Evolutionary conservation across 2,797 vertebrate species (phyloP), one percentile per base, ranked within the genome.

Genomic region (Brachymystax lenok): DNA sequence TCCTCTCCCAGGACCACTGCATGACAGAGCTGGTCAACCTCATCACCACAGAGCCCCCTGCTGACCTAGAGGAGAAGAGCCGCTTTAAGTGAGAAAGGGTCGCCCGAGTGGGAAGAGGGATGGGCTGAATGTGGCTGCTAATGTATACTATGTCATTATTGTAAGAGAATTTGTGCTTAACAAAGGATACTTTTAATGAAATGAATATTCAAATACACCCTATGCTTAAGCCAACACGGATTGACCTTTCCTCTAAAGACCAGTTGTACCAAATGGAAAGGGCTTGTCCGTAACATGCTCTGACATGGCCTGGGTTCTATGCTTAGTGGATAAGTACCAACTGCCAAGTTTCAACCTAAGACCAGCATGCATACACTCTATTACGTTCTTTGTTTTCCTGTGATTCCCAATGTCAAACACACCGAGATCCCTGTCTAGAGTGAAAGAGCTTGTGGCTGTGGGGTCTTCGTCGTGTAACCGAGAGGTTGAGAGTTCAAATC

Each of bases 21-120:
- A 98, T 99, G 97, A 95, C 96, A 91, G 95, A 98, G 92, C 95
- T 99, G 87, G 96, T 99, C 88, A 89, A 76, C 82, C 96, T 99
- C 84, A 96, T 99, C 93, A 99, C 96, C 3, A 96, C 94, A 73
- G 96, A 99, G 83, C 98, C 98, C 0, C 93, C 98, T 0, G 75
- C 93, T 80, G 96, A 98, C 82, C 92, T 98, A 91, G 98, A 99
- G 30, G 98, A 99, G 94, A 96, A 95, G 92, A 96, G 96, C 84
- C 97, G 98, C 85, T 99, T 99, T 92, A 99, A 97, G 98, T 99
- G 93, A 91, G 97, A 91, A 52, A 35, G 35, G 12, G 4, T 21
- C 1, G 1, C 14, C 16, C 27, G 30, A n/a, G 33, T 24, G 14
- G 19, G 3, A 64, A 19, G 40, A 21, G 4, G 1, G n/a, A 73